Base-by-base conservation (phyloP, 2,888 invertebrate species). In the Morinoia aosen region DNA sequence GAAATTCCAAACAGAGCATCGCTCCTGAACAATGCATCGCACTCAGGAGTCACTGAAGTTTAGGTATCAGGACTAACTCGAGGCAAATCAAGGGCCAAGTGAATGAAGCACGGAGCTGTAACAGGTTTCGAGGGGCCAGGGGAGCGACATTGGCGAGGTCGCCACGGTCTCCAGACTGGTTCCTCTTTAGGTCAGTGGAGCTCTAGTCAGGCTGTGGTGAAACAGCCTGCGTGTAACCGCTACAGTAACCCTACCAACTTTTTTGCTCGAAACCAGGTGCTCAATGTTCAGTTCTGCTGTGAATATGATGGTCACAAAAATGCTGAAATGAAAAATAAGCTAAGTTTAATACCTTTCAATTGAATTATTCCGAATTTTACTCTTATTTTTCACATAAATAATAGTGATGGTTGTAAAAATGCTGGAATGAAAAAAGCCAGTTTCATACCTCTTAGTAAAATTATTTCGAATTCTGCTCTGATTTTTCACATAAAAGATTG, bases 161-260 rank as follows among this genome's bases (percentile, higher is more conserved):
- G 40, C 90, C 48, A 48, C 19, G 19, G 40, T 90, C 14, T 39
- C 90, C 39, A 90, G 90, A 90, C 90, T 40, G 90, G 90, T 90
- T 90, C 90, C 90, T 90, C 90, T 90, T 48, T 90, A 90, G 90
- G 90, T 90, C 90, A 90, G 90, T 90, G 16, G 90, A 90, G 90
- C 90, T 90, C 39, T 39, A 39, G 48, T 39, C 40, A 90, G 40
- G 19, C 90, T 90, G 33, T 33, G 61, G 76, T 76, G 76, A 33
- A 90, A 16, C 76, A 25, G 76, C 25, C 8, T 25, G 76, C 76
- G 76, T 76, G 76, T 33, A 33, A 76, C 76, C 76, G 33, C 76
- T 76, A 33, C 2, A 25, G 76, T 25, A 76, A 76, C 76, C 76
- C 25, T 33, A 1, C 25, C 25, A 76, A 76, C 25, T 48, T 76